phyloP scores from a whole-genome alignment of 1,140 invertebrate species.

The Bicyclus anynana region DNA sequence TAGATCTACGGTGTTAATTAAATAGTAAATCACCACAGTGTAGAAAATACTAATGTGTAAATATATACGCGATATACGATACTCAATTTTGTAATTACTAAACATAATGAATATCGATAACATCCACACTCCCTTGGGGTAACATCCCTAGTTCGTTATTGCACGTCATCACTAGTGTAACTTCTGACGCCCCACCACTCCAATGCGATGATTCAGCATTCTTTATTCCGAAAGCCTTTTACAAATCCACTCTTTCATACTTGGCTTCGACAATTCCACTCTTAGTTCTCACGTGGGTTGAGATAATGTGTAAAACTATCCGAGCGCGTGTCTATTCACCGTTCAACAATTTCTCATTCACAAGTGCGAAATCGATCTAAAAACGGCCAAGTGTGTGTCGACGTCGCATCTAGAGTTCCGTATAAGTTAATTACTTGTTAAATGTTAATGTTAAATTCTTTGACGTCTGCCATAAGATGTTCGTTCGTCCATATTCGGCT shows the following conservation, averaged over 20 bases:
- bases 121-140: not conserved
- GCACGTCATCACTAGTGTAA: constrained; percentile 58
- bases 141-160: constrained; percentile 56
- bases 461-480: no score
- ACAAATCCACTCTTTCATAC: constrained; percentile 65
- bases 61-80: no score
- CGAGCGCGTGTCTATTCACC: constrained; percentile 17
- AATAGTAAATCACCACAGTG: no score
- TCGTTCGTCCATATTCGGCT: no score
- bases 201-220: constrained; percentile 68
- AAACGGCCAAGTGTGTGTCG: not conserved
- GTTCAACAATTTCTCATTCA: constrained; percentile 3
- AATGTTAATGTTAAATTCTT: no score
- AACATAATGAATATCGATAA: no score
- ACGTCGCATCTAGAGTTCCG: no score
- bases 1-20: no score
- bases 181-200: constrained; percentile 42
- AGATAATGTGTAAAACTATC: constrained; percentile 33
- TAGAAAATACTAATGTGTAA: no score
- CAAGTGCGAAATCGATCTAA: not conserved
- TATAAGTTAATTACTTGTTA: no score
- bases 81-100: no score
- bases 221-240: constrained; percentile 68
- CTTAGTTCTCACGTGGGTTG: constrained; percentile 38
- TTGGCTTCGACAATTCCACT: constrained; percentile 45